These are phyloP conservation scores for Mycteria americana DNA, from an alignment of 2,797 vertebrate genomes.

Conservation along the genomic window DNA sequence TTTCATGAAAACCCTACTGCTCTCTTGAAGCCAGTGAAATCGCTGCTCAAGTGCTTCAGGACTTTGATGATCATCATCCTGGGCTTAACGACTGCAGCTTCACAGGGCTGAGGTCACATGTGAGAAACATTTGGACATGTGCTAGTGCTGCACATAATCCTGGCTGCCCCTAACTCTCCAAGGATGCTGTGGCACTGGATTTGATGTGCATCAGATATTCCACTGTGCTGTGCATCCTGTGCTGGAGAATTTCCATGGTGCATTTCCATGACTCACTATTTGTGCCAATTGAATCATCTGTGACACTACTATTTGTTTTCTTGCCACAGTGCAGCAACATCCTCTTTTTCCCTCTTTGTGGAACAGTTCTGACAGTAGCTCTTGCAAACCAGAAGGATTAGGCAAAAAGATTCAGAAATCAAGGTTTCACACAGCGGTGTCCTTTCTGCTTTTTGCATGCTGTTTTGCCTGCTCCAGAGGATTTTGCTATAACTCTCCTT, in stretches of 20 bases:
- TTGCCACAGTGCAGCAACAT: not conserved
- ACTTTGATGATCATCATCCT: fast-evolving
- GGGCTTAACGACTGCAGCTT: not conserved
- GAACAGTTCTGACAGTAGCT: not conserved
- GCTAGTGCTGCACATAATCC: not conserved
- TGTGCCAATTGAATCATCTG: constrained; percentile 40
- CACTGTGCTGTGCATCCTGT: not conserved
- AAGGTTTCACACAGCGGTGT: fast-evolving
- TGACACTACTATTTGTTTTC: constrained; percentile 17
- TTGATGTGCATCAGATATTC: not conserved
- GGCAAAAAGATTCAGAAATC: constrained; percentile 9
- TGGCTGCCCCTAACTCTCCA: not conserved
- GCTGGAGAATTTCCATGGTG: constrained; percentile 22
- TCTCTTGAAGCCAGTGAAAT: not conserved
- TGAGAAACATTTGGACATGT: fast-evolving
- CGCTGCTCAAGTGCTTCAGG: not conserved
- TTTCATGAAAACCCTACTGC: not conserved
- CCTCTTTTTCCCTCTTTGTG: not conserved
- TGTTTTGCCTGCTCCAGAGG: not conserved
- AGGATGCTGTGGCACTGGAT: not conserved
- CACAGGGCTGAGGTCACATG: not conserved
- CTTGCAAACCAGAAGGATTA: not conserved
- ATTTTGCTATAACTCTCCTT: not conserved
- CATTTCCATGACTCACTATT: constrained; percentile 35
- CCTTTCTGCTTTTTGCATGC: not conserved